Percentiles rank a stretch among this genome's conserved stretches.
These are phyloP conservation scores for Otolemur garnettii DNA, from an alignment of 2,113 vertebrate species.

Conservation along the genomic window DNA sequence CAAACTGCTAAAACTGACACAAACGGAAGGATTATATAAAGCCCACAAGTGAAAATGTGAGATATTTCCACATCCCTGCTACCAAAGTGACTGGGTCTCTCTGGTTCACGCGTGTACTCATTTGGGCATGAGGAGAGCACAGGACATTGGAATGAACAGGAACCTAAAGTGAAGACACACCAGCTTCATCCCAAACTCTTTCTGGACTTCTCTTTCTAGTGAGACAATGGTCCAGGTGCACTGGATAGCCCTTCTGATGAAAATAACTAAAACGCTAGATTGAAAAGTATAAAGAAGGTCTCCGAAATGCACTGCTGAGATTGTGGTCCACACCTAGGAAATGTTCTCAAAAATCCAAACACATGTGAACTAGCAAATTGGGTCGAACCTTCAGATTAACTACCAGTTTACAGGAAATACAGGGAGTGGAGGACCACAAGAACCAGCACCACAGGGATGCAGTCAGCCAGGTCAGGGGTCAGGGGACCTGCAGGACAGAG, in stretches of 20 bases:
- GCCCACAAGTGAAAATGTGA: not conserved
- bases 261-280: not conserved
- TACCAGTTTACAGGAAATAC: not conserved
- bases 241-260: not conserved
- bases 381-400: not conserved
- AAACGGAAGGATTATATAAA: not conserved
- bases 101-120: not conserved
- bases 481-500: not conserved
- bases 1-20: too few relatives aligned
- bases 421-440: too few relatives aligned
- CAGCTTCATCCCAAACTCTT: too few relatives aligned
- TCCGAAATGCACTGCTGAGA: not conserved
- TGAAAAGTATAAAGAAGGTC: not conserved
- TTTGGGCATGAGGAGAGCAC: not conserved
- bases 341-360: not conserved
- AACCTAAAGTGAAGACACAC: not conserved
- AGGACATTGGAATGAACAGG: not conserved
- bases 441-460: not conserved
- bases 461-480: not conserved
- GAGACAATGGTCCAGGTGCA: not conserved
- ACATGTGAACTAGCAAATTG: not conserved
- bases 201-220: not conserved
- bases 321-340: not conserved
- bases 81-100: not conserved
- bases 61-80: not conserved